Base-by-base conservation (phyloP, 2,797 vertebrate genomes). In the Natrix natrix region DNA sequence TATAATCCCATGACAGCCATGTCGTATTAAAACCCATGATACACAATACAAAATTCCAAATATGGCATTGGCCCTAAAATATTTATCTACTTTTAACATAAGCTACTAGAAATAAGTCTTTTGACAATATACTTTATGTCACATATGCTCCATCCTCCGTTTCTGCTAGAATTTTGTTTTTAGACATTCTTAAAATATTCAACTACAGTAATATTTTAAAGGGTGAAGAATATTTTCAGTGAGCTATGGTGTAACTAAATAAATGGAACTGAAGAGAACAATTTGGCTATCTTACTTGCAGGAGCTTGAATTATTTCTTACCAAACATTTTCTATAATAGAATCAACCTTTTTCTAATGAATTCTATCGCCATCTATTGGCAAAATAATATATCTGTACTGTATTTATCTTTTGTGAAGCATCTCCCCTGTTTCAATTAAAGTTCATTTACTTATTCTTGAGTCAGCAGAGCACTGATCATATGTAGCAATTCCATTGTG, bases 351-450 rank as follows among this genome's bases (percentile, higher is more conserved):
- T 95, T 96, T 93, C 6, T n/a, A 86, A 93, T 95, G 87, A 94
- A 63, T 95, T 87, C 91, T 88, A 91, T 93, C 94, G 92, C 97
- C 97, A 96, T 91, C 97, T 97, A 91, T 94, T 95, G 97, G 96
- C 94, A 56, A 14, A 52, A 0, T 11, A 69, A 94, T 94, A 95
- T 91, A 92, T 92, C 32, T 60, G 16, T n/a, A 43, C 32, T 37
- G 56, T 32, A 37, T 87, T 8, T 56, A 87, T 87, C 54, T 87
- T 57, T 88, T 57, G 4, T 37, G 87, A 88, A 88, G 10, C 10
- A 32, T 57, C 56, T 20, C 20, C 87, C 8, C n/a, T n/a, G 4
- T 57, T 3, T 83, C 74, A 83, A 24, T 83, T 83, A 48, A 83
- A 48, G 8, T 48, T 8, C 20, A 83, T 83, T 48, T 24, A 24